Base-by-base conservation (phyloP, 2,113 vertebrate genomes). In the Cervus canadensis region DNA sequence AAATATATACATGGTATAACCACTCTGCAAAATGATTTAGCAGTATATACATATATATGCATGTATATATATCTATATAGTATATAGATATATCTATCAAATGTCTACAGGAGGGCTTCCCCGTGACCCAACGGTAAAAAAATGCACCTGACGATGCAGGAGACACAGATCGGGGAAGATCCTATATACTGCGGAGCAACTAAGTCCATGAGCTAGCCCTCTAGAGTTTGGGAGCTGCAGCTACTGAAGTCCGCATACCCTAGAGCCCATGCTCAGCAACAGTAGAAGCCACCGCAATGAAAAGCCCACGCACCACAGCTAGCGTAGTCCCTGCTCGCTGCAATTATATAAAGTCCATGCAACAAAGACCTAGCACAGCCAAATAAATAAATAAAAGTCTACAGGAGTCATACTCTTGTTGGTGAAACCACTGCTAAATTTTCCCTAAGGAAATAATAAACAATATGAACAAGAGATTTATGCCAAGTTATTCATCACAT, bases 301-400 rank as follows among this genome's bases (percentile, higher is more conserved):
- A 25, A 74, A 43, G 21, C 71, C 71, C 0, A 3, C 21, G 0
- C 36, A 14, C 71, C 36, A 8, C 71, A 40, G 6, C 71, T 6
- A 74, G 36, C 40, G 19, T 10, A 21, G 64, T 10, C 17, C 33
- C 33, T 67, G 33, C 64, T 67, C 17, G 19, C 64, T 9, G 0
- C 33, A 36, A 19, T 17, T 36, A 67, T 17, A 21, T 21, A 43
- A 74, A 25, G 36, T 14, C 36, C 71, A 74, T 0, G 14, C 36
- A 14, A 8, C 1, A 0, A 25, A 43, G 71, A 43, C 71, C 21
- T 25, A 43, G 36, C 21, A 74, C 36, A 43, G 23, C 19, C 71
- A 74, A 74, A 23, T 43, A 74, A 13, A 67, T 62, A 62, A 67
- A 40, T 52, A 36, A 21, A 78, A 28, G n/a, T 59, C 43, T 64